These are phyloP conservation scores for Lanistes nyassanus DNA, from an alignment of 1,140 invertebrate genomes.

Conservation along the genomic window DNA sequence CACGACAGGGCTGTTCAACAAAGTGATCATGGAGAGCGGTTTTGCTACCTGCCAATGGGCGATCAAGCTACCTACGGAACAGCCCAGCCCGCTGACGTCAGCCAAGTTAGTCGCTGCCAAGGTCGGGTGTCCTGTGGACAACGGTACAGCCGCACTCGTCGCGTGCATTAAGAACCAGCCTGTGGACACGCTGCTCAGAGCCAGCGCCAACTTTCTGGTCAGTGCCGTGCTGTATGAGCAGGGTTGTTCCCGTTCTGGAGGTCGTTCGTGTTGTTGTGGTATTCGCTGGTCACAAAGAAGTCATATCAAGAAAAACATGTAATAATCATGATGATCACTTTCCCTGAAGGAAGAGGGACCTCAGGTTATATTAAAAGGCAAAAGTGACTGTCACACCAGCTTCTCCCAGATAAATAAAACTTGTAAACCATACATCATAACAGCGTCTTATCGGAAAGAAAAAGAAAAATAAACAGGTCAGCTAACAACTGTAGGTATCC, in stretches of 20 bases:
- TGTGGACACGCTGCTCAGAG: not conserved
- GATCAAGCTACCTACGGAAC: not conserved
- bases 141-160: not conserved
- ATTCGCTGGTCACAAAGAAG: no score
- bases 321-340: no score
- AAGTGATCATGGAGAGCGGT: constrained; percentile 28
- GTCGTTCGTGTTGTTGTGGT: not conserved
- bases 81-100: not conserved
- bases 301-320: no score
- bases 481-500: no score
- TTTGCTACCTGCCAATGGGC: constrained; percentile 23
- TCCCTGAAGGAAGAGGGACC: no score
- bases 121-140: not conserved
- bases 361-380: no score
- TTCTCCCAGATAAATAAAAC: no score
- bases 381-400: no score
- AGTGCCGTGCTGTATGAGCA: not conserved
- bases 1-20: constrained; percentile 24
- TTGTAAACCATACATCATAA: no score
- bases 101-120: not conserved
- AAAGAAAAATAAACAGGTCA: no score
- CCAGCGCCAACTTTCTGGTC: not conserved
- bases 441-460: no score
- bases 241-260: not conserved
- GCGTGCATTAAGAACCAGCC: not conserved